Base-by-base conservation (phyloP, 2,797 vertebrate genomes). In the Anguilla anguilla region DNA sequence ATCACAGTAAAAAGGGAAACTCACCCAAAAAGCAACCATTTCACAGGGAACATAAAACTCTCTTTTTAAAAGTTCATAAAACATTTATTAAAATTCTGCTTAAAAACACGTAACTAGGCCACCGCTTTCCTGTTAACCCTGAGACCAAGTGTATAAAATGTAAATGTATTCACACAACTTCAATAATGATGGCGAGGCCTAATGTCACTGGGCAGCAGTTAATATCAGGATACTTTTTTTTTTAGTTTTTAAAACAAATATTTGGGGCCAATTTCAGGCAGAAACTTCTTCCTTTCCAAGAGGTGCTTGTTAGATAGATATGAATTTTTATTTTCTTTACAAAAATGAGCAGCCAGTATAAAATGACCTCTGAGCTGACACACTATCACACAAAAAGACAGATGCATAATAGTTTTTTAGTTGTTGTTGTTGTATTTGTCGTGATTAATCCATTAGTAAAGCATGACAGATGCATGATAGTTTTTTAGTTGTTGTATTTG, bases 11-110 rank as follows among this genome's bases (percentile, higher is more conserved):
- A 81, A 79, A 79, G 19, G 28, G 10, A 74, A 11, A 79, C 5
- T 79, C 46, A 25, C 13, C 74, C 74, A 43, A 22, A 22, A 25
- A 19, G 79, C 43, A 51, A 82, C 22, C 0, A 82, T 51, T 49
- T 82, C 43, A 51, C 46, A 7, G 6, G 46, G 19, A 82, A 82
- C 43, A n/a, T 51, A 7, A 19, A 51, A 77, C 43, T 77, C 35
- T 39, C 31, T 77, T 82, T 6, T 25, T 15, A 43, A 43, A 81
- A 81, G 77, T 81, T 43, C 77, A 81, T 46, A 81, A 81, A 81
- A 81, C 13, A 81, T 46, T 81, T 6, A 46, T 46, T 46, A 81
- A 46, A 81, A 81, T 49, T 22, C 15, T 19, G 43, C 77, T 81
- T 43, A 46, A 81, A 46, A 46, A 81, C 15, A 46, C 19, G 28